Conservation (phyloP, 2,797 vertebrate species). For the Arnoldichthys spilopterus region DNA sequence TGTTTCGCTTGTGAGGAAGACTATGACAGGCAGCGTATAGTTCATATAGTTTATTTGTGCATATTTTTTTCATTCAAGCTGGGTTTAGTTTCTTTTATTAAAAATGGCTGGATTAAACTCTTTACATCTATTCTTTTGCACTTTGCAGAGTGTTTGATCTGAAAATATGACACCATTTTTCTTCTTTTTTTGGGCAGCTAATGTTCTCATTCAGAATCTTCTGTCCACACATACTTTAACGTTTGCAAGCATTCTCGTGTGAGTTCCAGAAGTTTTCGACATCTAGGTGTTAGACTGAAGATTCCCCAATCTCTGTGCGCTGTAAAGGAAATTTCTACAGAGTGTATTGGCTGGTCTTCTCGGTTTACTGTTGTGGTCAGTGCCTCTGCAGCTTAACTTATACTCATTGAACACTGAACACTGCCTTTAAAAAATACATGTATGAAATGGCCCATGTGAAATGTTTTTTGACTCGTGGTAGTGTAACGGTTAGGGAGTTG, state of each 20-base stretch:
- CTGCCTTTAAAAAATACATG: too few relatives aligned
- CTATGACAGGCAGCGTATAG: neutral
- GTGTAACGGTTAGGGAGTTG: too few relatives aligned
- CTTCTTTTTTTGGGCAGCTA: neutral
- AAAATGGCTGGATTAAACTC: neutral
- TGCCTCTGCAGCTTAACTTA: neutral
- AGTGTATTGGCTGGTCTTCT: neutral
- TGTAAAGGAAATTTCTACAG: too few relatives aligned
- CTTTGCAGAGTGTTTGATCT: neutral
- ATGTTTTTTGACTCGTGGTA: too few relatives aligned
- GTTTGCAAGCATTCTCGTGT: neutral
- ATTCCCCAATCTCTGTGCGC: neutral
- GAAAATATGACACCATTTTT: constrained; percentile 7
- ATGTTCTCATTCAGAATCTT: neutral
- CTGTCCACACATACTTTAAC: neutral
- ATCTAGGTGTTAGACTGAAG: constrained; percentile 9
- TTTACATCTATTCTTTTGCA: neutral
- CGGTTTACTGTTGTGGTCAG: too few relatives aligned
- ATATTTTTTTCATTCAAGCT: neutral
- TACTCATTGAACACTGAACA: too few relatives aligned
- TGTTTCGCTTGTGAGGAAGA: neutral
- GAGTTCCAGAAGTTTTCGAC: neutral
- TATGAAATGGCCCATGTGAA: too few relatives aligned
- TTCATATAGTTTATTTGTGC: neutral
- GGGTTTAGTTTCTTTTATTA: neutral